Evolutionary conservation across 1,140 invertebrate species (phyloP).

Genomic region (Tetramorium parvispinum): DNA sequence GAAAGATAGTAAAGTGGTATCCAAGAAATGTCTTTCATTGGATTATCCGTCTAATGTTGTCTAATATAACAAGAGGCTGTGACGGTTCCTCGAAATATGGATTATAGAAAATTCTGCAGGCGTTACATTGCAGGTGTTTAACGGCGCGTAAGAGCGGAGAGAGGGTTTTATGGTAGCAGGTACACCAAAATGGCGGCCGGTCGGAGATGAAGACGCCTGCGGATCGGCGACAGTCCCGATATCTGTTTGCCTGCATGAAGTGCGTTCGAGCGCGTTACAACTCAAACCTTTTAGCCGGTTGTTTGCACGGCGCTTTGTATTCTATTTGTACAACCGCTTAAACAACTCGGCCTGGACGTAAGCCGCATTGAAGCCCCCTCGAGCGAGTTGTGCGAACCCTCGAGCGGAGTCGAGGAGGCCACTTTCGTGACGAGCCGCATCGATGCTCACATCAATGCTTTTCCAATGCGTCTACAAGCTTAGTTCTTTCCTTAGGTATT

Average conservation of each 20-base stretch:
- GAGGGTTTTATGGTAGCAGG: slow-evolving; percentile 51
- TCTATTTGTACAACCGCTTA: slow-evolving; percentile 85
- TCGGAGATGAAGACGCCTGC: slow-evolving; percentile 51
- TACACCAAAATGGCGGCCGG: slow-evolving; percentile 43
- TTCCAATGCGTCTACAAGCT: slow-evolving; percentile 60
- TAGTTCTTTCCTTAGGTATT: slow-evolving; percentile 30
- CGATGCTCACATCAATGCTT: slow-evolving; percentile 67
- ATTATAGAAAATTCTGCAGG: neutral
- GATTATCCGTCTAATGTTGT: neutral
- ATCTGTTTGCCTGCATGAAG: slow-evolving; percentile 81
- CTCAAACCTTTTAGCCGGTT: slow-evolving; percentile 85
- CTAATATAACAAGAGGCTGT: neutral
- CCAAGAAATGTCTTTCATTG: neutral
- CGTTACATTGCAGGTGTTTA: slow-evolving; percentile 37
- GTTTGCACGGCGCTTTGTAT: slow-evolving; percentile 83
- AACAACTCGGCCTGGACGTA: slow-evolving; percentile 77
- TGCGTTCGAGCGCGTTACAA: slow-evolving; percentile 83
- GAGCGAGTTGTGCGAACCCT: slow-evolving; percentile 74
- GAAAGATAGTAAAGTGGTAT: neutral
- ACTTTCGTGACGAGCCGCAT: slow-evolving; percentile 65
- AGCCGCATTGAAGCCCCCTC: slow-evolving; percentile 70
- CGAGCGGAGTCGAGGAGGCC: slow-evolving; percentile 68
- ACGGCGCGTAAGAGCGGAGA: slow-evolving; percentile 32
- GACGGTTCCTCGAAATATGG: neutral
- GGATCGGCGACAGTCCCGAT: slow-evolving; percentile 75